Percentiles rank a stretch among this genome's conserved stretches.
Conservation (phyloP, 2,888 invertebrate species). For the Erebia aethiops region DNA sequence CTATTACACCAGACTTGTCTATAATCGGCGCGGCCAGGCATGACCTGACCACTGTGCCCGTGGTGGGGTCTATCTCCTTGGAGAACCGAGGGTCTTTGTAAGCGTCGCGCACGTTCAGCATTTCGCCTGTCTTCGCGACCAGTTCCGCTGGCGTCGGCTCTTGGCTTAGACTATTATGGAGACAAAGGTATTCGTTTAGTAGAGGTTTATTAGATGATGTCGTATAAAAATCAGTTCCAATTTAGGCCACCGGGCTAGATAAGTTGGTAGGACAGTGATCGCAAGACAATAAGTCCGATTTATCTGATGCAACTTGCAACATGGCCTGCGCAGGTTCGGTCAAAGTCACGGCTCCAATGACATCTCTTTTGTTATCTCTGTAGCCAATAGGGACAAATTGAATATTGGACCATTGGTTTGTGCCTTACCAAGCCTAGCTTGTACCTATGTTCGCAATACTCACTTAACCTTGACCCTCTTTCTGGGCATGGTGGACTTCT, state of each 20-base stretch:
- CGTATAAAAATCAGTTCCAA: no score
- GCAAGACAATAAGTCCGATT: no score
- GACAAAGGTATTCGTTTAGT: neutral
- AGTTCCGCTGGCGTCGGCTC: slow-evolving; percentile 80
- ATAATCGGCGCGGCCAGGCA: slow-evolving; percentile 81
- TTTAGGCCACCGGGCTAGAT: no score
- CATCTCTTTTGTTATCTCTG: no score
- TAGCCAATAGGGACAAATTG: no score
- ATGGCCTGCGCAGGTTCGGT: no score
- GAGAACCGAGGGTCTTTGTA: slow-evolving; percentile 80
- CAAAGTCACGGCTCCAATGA: no score
- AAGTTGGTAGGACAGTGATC: no score
- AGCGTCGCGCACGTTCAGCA: slow-evolving; percentile 80
- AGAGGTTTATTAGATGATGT: no score
- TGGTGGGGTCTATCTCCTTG: slow-evolving; percentile 79
- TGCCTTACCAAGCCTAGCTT: neutral
- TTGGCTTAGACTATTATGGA: slow-evolving; percentile 58
- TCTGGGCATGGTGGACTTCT: slow-evolving; percentile 69
- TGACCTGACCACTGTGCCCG: slow-evolving; percentile 81
- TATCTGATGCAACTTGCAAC: no score
- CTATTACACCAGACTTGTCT: slow-evolving; percentile 76
- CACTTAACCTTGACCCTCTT: slow-evolving; percentile 80
- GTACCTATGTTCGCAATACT: slow-evolving; percentile 38
- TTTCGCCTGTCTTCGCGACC: slow-evolving; percentile 75
- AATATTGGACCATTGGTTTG: no score